Conservation (phyloP, 2,888 invertebrate species). For the Lymantria monacha region DNA sequence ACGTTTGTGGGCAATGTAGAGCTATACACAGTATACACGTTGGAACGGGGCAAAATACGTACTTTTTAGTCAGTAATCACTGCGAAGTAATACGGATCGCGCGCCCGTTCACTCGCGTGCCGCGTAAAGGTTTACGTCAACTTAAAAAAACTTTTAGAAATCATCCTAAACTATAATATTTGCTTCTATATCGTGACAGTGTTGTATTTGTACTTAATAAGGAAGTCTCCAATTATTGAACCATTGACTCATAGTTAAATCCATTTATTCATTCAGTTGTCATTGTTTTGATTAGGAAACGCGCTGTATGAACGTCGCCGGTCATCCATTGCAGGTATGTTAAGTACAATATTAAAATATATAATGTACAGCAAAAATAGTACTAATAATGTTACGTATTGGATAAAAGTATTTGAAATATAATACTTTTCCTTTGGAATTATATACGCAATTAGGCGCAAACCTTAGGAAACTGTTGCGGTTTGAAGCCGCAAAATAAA, state of each 20-base stretch:
- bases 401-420: slow-evolving; percentile 10
- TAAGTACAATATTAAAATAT: slow-evolving; percentile 30
- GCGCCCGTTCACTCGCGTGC: slow-evolving; percentile 54
- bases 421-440: slow-evolving; percentile 13
- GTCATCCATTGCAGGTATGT: slow-evolving; percentile 66
- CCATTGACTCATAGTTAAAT: slow-evolving; percentile 36
- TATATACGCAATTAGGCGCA: slow-evolving; percentile 28
- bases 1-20: slow-evolving; percentile 40
- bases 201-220: slow-evolving; percentile 30
- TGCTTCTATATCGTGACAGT: slow-evolving; percentile 39
- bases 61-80: slow-evolving; percentile 60
- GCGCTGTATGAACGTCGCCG: slow-evolving; percentile 44
- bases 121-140: slow-evolving; percentile 72
- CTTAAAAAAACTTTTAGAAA: slow-evolving; percentile 57
- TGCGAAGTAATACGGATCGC: slow-evolving; percentile 60
- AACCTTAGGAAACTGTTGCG: slow-evolving; percentile 49
- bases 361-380: slow-evolving; percentile 16
- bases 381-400: slow-evolving; percentile 8
- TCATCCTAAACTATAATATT: slow-evolving; percentile 14
- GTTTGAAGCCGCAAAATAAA: slow-evolving; percentile 48
- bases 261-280: slow-evolving; percentile 49
- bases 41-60: slow-evolving; percentile 51
- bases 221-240: slow-evolving; percentile 22
- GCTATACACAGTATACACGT: too few relatives aligned
- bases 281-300: slow-evolving; percentile 68